These are phyloP conservation scores for Trichopria drosophilae DNA, from an alignment of 2,888 invertebrate genomes.

Conservation along the genomic window DNA sequence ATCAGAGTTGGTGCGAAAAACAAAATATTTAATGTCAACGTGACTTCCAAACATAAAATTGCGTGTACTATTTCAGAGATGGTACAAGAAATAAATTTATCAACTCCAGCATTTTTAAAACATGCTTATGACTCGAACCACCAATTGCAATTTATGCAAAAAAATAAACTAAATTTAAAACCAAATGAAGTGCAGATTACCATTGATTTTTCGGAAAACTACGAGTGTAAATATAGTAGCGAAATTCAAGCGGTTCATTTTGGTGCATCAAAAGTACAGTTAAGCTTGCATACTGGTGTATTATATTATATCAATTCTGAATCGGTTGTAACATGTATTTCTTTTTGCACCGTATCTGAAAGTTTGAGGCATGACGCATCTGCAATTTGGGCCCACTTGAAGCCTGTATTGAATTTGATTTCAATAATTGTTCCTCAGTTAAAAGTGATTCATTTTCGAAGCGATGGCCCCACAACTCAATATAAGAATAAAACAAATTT, in stretches of 20 bases:
- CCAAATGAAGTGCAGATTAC: slow-evolving; percentile 3
- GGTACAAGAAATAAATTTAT: background rate
- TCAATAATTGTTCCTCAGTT: too few relatives aligned
- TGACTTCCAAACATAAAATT: slow-evolving; percentile 10
- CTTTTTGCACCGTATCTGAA: too few relatives aligned
- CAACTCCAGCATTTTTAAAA: too few relatives aligned
- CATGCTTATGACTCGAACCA: background rate
- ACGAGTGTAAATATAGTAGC: slow-evolving; percentile 13
- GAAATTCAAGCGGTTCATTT: too few relatives aligned
- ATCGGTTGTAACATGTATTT: too few relatives aligned
- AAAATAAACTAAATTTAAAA: slow-evolving; percentile 3
- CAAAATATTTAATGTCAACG: slow-evolving; percentile 10
- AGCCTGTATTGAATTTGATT: too few relatives aligned
- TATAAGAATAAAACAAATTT: too few relatives aligned
- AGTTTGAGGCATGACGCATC: too few relatives aligned
- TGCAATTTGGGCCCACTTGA: too few relatives aligned
- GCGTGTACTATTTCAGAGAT: slow-evolving; percentile 5
- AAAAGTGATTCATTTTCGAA: too few relatives aligned
- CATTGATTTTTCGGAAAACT: slow-evolving; percentile 16
- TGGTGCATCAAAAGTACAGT: slow-evolving; percentile 11
- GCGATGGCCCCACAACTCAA: too few relatives aligned
- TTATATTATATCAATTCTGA: slow-evolving; percentile 2
- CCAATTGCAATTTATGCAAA: slow-evolving; percentile 1
- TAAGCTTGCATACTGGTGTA: slow-evolving; percentile 2
- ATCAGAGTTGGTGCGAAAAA: slow-evolving; percentile 15